phyloP scores from a whole-genome alignment of 2,113 vertebrate genomes.

The Channa maculata region DNA sequence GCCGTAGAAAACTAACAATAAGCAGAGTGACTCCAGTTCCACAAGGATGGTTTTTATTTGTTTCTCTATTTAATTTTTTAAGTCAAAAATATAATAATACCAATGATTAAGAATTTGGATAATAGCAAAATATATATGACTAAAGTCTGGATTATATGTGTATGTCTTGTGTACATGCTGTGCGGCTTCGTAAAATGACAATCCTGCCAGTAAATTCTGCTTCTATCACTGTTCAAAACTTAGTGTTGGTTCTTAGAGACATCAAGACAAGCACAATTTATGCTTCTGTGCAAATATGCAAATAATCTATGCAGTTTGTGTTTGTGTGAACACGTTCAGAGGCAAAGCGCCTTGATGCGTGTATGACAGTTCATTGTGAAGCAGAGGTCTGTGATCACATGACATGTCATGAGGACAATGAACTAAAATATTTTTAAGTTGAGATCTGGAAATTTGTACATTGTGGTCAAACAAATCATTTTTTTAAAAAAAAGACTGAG shows the following conservation, averaged over 20 bases:
- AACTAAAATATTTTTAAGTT: conserved; percentile 22
- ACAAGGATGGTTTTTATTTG: conserved; percentile 57
- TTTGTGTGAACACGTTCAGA: not conserved
- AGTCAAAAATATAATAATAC: conserved; percentile 45
- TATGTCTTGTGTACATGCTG: conserved; percentile 44
- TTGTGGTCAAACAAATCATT: conserved; percentile 75
- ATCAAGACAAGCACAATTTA: conserved; percentile 10
- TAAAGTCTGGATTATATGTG: conserved; percentile 48
- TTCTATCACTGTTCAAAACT: conserved; percentile 21
- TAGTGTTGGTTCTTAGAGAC: conserved; percentile 8
- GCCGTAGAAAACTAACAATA: conserved; percentile 18
- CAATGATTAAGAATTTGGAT: conserved; percentile 58
- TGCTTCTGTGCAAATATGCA: conserved; percentile 49
- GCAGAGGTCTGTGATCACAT: not conserved
- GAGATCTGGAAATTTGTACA: conserved; percentile 22
- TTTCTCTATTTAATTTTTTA: conserved; percentile 54
- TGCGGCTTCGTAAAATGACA: conserved; percentile 2
- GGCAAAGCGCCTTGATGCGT: conserved; percentile 6
- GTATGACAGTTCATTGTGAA: not conserved
- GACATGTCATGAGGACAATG: conserved; percentile 11
- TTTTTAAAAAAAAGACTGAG: conserved; percentile 64
- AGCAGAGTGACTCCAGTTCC: conserved; percentile 40
- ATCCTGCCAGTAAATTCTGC: conserved; percentile 35
- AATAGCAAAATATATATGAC: conserved; percentile 49
- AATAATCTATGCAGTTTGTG: conserved; percentile 26